phyloP scores from a whole-genome alignment of 2,797 vertebrate species.

The Pempheris klunzingeri region DNA sequence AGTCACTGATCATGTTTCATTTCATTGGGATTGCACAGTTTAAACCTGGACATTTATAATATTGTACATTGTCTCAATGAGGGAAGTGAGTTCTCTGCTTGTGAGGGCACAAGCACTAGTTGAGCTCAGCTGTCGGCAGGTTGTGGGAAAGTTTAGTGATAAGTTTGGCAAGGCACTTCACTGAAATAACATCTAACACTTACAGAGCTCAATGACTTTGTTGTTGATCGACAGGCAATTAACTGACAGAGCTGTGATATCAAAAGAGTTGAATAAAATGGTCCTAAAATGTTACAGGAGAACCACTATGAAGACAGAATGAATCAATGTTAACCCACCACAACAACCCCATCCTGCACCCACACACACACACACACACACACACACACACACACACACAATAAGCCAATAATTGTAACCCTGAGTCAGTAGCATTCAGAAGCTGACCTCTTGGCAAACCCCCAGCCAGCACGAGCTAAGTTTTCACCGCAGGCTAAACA shows the following conservation, averaged over 20 bases:
- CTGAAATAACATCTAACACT: conserved; percentile 31
- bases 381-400: conserved; percentile 32
- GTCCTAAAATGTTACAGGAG: conserved; percentile 19
- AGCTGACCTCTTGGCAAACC: conserved; percentile 70
- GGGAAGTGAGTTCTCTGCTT: conserved; percentile 1
- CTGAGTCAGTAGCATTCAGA: conserved; percentile 63
- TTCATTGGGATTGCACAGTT: conserved; percentile 38
- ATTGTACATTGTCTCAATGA: not conserved
- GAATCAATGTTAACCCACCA: conserved; percentile 1
- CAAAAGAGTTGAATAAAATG: conserved; percentile 32
- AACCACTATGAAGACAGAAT: conserved; percentile 6
- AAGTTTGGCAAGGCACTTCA: conserved; percentile 16
- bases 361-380: conserved; percentile 22
- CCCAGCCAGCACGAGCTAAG: conserved; percentile 56
- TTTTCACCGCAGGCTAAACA: conserved; percentile 72
- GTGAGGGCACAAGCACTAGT: not conserved
- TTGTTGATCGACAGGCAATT: conserved; percentile 27
- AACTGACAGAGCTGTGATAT: conserved; percentile 1
- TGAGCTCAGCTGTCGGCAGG: conserved; percentile 5
- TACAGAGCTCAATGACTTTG: conserved; percentile 18
- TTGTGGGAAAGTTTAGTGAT: conserved; percentile 28
- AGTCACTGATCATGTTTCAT: conserved; percentile 42
- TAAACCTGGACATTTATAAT: conserved; percentile 33
- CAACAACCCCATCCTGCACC: conserved; percentile 14
- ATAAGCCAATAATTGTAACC: conserved; percentile 65